Percentiles rank a stretch among this genome's conserved stretches.
Conservation (phyloP, 1,140 invertebrate species). For the Stegodyphus mimosarum region DNA sequence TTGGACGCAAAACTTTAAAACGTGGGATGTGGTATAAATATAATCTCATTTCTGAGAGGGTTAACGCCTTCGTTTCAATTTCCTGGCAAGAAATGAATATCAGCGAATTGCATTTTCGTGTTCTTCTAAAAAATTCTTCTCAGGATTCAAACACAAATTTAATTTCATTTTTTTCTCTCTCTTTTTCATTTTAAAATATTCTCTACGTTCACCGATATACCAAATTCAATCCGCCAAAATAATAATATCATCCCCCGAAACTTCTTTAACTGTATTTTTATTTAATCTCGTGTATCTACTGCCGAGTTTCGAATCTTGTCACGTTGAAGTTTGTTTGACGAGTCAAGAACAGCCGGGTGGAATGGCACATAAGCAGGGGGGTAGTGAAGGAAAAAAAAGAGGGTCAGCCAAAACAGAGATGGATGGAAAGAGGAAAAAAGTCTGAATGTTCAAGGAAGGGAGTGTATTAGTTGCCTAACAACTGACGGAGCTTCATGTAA, state of each 20-base stretch:
- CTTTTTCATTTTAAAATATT: constrained; percentile 16
- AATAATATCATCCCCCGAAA: constrained; percentile 16
- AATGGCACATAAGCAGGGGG: too few species aligned
- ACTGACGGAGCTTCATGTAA: constrained; percentile 49
- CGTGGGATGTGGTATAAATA: too few species aligned
- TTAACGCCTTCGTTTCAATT: too few species aligned
- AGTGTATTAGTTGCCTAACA: constrained; percentile 58
- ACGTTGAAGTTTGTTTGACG: constrained; percentile 44
- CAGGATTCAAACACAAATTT: constrained; percentile 21
- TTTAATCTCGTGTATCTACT: constrained; percentile 43
- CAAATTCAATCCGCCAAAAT: constrained; percentile 37
- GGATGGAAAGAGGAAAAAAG: not conserved
- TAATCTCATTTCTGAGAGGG: too few species aligned
- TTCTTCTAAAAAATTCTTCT: not conserved
- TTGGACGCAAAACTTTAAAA: too few species aligned
- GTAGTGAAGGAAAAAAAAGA: not conserved
- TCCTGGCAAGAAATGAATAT: not conserved
- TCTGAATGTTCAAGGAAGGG: constrained; percentile 52
- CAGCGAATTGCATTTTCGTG: constrained; percentile 1
- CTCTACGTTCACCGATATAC: not conserved
- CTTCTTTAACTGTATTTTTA: not conserved
- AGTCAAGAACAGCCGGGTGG: not conserved
- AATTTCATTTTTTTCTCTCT: not conserved
- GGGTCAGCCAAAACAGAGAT: not conserved
- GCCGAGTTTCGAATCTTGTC: constrained; percentile 22